phyloP scores from a whole-genome alignment of 2,113 vertebrate species.

The Lepisosteus osseus region DNA sequence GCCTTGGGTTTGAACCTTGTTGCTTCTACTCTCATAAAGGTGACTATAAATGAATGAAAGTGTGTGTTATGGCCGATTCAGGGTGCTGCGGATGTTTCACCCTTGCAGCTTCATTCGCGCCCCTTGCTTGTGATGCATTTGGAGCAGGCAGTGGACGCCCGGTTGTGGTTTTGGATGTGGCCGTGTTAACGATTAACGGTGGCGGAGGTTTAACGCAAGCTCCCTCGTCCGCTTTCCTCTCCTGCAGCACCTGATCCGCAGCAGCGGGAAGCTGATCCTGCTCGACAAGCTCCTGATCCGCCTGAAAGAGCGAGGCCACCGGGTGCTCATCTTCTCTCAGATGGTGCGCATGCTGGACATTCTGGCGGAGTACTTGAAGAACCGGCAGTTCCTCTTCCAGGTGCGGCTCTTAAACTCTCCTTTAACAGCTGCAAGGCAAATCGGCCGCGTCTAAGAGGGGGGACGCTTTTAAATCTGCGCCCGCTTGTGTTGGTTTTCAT shows the following conservation, averaged over 20 bases:
- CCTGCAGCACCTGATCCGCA: conserved; percentile 87
- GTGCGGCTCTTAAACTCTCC: conserved; percentile 50
- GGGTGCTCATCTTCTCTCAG: conserved; percentile 98
- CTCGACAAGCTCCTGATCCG: conserved; percentile 93
- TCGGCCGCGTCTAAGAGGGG: too few species aligned
- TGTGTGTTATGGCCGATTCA: too few species aligned
- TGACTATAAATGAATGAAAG: too few species aligned
- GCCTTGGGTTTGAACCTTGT: too few species aligned
- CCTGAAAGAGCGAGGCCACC: conserved; percentile 88
- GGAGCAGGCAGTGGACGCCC: too few species aligned
- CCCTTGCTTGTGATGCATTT: too few species aligned
- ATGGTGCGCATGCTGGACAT: conserved; percentile 99
- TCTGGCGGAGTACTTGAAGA: conserved; percentile 92
- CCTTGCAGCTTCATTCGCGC: too few species aligned
- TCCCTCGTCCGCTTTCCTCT: background rate
- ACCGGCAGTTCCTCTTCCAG: conserved; percentile 92
- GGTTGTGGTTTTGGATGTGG: too few species aligned
- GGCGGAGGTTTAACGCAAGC: too few species aligned
- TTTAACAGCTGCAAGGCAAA: background rate
- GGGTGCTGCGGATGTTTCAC: too few species aligned
- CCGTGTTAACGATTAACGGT: too few species aligned
- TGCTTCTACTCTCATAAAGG: too few species aligned
- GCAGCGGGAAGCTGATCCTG: conserved; percentile 94
- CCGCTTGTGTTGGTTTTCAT: background rate
- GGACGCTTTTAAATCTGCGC: background rate